A percentile compares a stretch with the other conserved stretches of the same genome.
Evolutionary conservation across 2,113 vertebrate genomes (phyloP).

Genomic region (Arothron firmamentum): DNA sequence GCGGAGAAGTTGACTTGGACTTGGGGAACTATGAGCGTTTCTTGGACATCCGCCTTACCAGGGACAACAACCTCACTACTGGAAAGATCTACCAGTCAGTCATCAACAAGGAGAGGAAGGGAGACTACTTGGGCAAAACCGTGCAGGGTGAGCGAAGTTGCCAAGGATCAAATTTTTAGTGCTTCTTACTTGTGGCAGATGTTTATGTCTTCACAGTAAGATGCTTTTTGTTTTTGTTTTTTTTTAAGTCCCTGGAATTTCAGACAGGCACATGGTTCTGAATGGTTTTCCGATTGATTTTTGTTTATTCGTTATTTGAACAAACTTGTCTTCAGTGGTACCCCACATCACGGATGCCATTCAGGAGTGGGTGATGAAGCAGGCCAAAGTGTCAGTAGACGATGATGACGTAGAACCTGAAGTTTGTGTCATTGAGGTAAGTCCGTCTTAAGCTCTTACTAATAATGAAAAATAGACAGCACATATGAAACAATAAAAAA

Average conservation of each 20-base stretch:
- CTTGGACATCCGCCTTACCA: slow-evolving; percentile 92
- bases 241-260: not conserved
- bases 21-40: slow-evolving; percentile 97
- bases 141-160: slow-evolving; percentile 69
- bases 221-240: not conserved
- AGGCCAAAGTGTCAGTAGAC: slow-evolving; percentile 88
- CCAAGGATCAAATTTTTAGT: not conserved
- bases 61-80: slow-evolving; percentile 95
- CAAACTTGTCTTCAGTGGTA: slow-evolving; percentile 76
- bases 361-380: slow-evolving; percentile 95
- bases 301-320: slow-evolving; percentile 8
- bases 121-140: slow-evolving; percentile 95
- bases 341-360: slow-evolving; percentile 97
- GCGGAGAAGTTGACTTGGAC: slow-evolving; percentile 94
- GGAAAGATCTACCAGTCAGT: slow-evolving; percentile 98
- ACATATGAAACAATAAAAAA: not conserved
- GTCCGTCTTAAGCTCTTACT: not conserved
- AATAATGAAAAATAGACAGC: not conserved
- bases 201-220: too few species aligned
- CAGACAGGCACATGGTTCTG: not conserved
- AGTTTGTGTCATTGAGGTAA: slow-evolving; percentile 97
- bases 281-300: not conserved
- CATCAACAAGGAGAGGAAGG: slow-evolving; percentile 94
- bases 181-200: not conserved
- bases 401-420: slow-evolving; percentile 90